Evolutionary conservation across 2,888 invertebrate genomes (phyloP).

Genomic region (Ichneumon xanthorius): DNA sequence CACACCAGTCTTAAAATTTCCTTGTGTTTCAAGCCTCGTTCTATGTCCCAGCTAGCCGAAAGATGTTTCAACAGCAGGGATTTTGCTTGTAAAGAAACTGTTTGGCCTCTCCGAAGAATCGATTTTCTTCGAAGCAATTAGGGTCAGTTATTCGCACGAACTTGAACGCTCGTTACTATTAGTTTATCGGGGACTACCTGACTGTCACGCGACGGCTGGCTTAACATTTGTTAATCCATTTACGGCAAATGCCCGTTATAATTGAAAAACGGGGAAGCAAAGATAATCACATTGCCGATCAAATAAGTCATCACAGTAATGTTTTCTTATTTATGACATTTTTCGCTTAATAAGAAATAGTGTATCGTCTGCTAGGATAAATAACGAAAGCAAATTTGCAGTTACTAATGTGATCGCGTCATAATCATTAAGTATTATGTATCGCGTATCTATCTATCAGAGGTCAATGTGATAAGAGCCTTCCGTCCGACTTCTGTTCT

Average conservation of each 20-base stretch:
- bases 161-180: constrained; percentile 46
- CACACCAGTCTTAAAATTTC: constrained; percentile 72
- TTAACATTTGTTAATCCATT: background rate
- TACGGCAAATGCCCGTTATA: constrained; percentile 2
- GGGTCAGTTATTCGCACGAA: constrained; percentile 62
- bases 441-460: background rate
- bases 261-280: background rate
- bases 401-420: background rate
- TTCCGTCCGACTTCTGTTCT: background rate
- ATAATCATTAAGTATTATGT: background rate
- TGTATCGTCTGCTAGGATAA: background rate
- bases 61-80: background rate
- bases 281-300: background rate
- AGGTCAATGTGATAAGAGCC: constrained; percentile 1
- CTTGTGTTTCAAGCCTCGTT: constrained; percentile 8
- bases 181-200: constrained; percentile 6
- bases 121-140: constrained; percentile 61
- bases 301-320: background rate
- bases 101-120: constrained; percentile 37
- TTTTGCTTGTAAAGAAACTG: background rate
- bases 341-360: background rate
- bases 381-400: background rate
- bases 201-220: constrained; percentile 24
- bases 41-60: background rate
- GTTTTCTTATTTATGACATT: background rate